Evolutionary conservation across 2,888 invertebrate genomes (phyloP).

Genomic region (Agelastica alni): DNA sequence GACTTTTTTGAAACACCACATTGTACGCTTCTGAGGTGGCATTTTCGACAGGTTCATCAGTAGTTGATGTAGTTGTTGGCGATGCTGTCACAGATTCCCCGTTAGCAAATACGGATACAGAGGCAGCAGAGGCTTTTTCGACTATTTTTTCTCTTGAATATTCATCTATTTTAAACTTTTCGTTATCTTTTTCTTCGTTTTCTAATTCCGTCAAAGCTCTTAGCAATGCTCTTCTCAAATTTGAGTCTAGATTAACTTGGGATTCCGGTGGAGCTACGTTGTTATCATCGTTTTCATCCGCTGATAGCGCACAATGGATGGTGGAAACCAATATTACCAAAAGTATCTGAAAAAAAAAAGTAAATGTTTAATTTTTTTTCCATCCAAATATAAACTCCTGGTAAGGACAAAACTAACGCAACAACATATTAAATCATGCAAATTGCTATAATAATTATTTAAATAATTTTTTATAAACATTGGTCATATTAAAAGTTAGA

Average conservation of each 20-base stretch:
- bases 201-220: constrained; percentile 78
- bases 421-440: no score
- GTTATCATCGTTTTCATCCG: constrained; percentile 19
- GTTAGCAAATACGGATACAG: constrained; percentile 60
- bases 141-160: constrained; percentile 51
- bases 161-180: constrained; percentile 54
- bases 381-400: no score
- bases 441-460: no score
- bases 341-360: constrained; percentile 23
- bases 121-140: constrained; percentile 60
- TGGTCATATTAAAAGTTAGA: no score
- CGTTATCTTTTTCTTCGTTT: constrained; percentile 60
- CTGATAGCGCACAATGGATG: constrained; percentile 6
- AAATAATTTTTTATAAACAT: no score
- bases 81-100: constrained; percentile 47
- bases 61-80: constrained; percentile 44
- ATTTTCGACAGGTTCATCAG: not conserved
- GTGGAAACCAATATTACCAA: constrained; percentile 4
- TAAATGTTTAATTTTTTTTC: no score
- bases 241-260: constrained; percentile 68
- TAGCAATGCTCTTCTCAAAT: constrained; percentile 73
- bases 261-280: constrained; percentile 15
- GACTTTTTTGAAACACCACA: constrained; percentile 50
- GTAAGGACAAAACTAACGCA: no score
- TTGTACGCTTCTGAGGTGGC: constrained; percentile 33